Evolutionary conservation across 2,888 invertebrate species (phyloP).

Genomic region (Leucozona laternaria): DNA sequence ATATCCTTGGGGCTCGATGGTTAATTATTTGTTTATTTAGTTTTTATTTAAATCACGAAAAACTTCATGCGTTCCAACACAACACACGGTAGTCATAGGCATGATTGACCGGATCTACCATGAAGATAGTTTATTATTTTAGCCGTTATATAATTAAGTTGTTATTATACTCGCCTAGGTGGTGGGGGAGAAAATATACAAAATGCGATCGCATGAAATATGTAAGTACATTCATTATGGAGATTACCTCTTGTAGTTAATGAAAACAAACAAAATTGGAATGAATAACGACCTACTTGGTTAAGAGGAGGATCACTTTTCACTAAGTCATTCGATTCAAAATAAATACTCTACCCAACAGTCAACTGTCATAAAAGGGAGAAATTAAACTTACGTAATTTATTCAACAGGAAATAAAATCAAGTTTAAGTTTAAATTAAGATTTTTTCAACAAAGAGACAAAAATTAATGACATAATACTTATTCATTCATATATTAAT

Average conservation of each 20-base stretch:
- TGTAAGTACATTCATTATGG: slow-evolving; percentile 13
- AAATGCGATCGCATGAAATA: slow-evolving; percentile 21
- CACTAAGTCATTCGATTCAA: background rate
- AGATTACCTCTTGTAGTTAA: slow-evolving; percentile 20
- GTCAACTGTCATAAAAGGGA: background rate
- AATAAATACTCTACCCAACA: background rate
- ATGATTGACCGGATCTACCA: slow-evolving; percentile 65
- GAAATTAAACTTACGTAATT: background rate
- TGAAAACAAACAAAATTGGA: slow-evolving; percentile 44
- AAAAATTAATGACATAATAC: too few relatives aligned
- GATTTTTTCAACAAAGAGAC: too few relatives aligned
- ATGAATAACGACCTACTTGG: slow-evolving; percentile 16
- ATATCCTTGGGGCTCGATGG: slow-evolving; percentile 54
- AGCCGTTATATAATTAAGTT: slow-evolving; percentile 57
- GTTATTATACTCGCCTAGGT: slow-evolving; percentile 10
- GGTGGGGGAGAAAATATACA: slow-evolving; percentile 26
- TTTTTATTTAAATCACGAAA: slow-evolving; percentile 42
- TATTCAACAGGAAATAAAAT: too few relatives aligned
- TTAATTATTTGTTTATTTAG: slow-evolving; percentile 65
- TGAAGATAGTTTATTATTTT: slow-evolving; percentile 57
- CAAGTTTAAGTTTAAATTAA: too few relatives aligned
- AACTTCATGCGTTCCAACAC: slow-evolving; percentile 8
- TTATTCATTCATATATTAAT: too few relatives aligned
- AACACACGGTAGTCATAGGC: slow-evolving; percentile 54
- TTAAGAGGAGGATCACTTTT: background rate